Conservation (phyloP, 92 coral and sea anemone genomes). For the Porites lobata region DNA sequence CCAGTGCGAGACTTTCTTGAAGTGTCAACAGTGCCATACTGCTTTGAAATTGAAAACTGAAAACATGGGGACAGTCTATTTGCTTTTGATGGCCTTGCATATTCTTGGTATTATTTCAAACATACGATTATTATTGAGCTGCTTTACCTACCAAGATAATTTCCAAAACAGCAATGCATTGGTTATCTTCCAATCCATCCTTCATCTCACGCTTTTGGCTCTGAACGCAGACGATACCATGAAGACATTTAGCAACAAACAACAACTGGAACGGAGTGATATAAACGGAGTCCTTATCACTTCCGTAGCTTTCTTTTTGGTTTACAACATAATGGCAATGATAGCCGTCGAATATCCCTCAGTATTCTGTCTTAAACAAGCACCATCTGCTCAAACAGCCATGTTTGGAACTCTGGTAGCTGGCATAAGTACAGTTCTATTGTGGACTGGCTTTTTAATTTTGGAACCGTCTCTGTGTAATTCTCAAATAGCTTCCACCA, state of each 20-base stretch:
- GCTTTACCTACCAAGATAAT: constrained; percentile 1
- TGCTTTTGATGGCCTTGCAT: background rate
- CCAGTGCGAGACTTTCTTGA: background rate
- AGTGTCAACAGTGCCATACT: background rate
- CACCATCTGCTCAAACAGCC: background rate
- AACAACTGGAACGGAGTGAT: background rate
- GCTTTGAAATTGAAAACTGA: background rate
- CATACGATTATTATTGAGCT: background rate
- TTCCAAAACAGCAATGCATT: background rate
- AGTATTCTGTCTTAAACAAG: background rate
- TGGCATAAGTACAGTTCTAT: background rate
- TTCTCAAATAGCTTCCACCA: background rate
- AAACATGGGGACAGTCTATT: background rate
- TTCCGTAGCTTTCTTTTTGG: background rate
- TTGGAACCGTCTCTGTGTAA: background rate
- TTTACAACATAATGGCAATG: background rate
- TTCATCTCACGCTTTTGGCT: constrained; percentile 1
- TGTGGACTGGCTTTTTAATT: background rate
- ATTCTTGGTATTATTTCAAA: background rate
- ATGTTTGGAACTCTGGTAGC: background rate
- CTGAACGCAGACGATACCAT: background rate
- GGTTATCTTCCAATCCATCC: background rate
- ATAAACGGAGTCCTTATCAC: background rate
- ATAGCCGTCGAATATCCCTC: background rate
- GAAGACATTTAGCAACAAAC: background rate